Evolutionary conservation across 2,113 vertebrate species (phyloP).

Genomic region (Carlito syrichta): DNA sequence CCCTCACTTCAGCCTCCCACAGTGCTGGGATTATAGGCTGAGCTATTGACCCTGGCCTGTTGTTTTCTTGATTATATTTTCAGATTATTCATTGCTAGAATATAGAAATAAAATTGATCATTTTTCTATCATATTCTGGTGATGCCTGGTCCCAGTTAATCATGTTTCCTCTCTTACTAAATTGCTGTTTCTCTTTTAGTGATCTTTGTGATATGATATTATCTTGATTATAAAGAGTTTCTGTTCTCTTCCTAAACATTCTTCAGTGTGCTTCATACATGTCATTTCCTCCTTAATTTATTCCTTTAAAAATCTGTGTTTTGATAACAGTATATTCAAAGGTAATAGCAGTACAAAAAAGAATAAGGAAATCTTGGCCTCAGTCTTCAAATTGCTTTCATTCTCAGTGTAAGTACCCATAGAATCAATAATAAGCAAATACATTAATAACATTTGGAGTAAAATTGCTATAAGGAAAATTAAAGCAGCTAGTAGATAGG

Average conservation of each 20-base stretch:
- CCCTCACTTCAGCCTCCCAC: too few relatives aligned
- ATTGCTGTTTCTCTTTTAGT: neutral
- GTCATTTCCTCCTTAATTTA: neutral
- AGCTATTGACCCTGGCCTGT: too few relatives aligned
- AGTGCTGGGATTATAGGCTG: too few relatives aligned
- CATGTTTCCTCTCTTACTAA: neutral
- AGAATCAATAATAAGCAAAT: neutral
- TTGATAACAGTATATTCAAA: neutral
- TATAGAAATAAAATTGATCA: neutral
- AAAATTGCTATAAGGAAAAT: neutral
- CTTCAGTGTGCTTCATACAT: neutral
- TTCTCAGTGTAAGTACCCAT: neutral
- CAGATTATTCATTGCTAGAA: neutral
- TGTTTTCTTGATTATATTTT: neutral
- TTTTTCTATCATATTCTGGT: neutral
- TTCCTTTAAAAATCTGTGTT: neutral
- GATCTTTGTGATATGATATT: neutral
- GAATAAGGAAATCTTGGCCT: neutral
- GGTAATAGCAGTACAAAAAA: neutral
- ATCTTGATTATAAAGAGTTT: neutral
- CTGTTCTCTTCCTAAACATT: neutral
- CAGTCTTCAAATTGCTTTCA: neutral
- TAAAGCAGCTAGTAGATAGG: neutral
- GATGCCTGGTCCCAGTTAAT: neutral
- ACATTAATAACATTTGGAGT: neutral